Evolutionary conservation across 1,140 invertebrate genomes (phyloP).

Genomic region (Chlorops oryzae): DNA sequence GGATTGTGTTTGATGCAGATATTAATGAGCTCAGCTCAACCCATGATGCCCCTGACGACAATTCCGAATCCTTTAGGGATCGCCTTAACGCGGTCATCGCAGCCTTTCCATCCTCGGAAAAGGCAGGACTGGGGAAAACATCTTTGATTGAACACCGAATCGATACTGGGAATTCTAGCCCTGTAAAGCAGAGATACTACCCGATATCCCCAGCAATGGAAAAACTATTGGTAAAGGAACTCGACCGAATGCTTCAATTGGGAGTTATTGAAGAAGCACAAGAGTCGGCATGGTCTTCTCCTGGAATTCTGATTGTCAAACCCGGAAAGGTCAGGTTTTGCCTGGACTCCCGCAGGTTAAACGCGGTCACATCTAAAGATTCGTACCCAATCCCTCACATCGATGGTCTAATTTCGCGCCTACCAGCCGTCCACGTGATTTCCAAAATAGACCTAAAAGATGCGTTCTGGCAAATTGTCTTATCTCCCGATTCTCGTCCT

Average conservation of each 20-base stretch:
- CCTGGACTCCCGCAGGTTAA: conserved; percentile 9
- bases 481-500: background rate
- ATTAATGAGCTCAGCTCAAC: too few relatives aligned
- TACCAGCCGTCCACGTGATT: conserved; percentile 13
- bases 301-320: conserved; percentile 4
- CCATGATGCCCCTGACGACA: background rate
- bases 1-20: background rate
- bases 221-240: conserved; percentile 12
- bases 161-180: background rate
- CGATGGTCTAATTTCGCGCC: conserved; percentile 8
- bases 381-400: conserved; percentile 12
- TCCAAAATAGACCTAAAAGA: conserved; percentile 2
- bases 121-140: background rate
- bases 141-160: background rate
- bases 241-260: conserved; percentile 14
- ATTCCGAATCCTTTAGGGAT: background rate
- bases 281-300: conserved; percentile 17
- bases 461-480: conserved; percentile 13
- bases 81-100: background rate
- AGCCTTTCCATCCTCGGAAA: conserved; percentile 1
- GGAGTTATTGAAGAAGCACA: conserved; percentile 17
- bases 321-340: conserved; percentile 11
- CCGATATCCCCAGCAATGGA: conserved; percentile 16
- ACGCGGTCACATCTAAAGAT: conserved; percentile 8
- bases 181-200: conserved; percentile 11